These are phyloP conservation scores for Platerodrilus igneus DNA, from an alignment of 2,888 invertebrate genomes.

Conservation along the genomic window DNA sequence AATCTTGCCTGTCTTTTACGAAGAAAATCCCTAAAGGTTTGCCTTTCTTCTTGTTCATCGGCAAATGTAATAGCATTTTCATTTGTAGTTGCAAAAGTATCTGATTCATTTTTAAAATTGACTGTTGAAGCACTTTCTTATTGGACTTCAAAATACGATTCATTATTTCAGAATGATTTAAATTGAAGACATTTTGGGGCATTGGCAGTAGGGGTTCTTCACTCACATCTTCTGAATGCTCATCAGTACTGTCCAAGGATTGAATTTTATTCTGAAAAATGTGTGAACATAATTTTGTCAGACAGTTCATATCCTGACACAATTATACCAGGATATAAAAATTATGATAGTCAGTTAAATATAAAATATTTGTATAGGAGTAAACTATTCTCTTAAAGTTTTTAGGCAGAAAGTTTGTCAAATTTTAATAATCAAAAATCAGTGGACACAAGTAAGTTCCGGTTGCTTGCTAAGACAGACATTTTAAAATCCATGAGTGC, in stretches of 20 bases:
- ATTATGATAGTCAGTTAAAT: no score
- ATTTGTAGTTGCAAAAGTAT: conserved; percentile 25
- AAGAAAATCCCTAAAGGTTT: conserved; percentile 55
- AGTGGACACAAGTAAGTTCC: no score
- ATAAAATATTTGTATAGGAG: no score
- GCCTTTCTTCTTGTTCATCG: conserved; percentile 44
- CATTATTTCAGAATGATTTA: conserved; percentile 65
- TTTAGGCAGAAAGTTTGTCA: no score
- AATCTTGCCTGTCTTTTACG: conserved; percentile 49
- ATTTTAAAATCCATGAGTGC: no score
- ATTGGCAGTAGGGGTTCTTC: conserved; percentile 57
- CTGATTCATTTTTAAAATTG: conserved; percentile 6
- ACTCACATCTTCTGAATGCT: conserved; percentile 5
- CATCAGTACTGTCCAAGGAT: conserved; percentile 33
- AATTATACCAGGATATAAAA: no score
- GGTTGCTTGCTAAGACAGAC: no score
- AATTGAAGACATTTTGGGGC: conserved; percentile 66
- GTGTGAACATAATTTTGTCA: no score
- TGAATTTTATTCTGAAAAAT: conserved; percentile 26
- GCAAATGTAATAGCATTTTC: conserved; percentile 33
- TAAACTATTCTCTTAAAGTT: no score
- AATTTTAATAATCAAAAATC: no score
- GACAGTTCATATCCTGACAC: no score
- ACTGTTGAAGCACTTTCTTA: conserved; percentile 37
- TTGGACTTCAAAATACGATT: conserved; percentile 39